Base-by-base conservation (phyloP, 64 coral and sea anemone species). In the Trachythela sp. region DNA sequence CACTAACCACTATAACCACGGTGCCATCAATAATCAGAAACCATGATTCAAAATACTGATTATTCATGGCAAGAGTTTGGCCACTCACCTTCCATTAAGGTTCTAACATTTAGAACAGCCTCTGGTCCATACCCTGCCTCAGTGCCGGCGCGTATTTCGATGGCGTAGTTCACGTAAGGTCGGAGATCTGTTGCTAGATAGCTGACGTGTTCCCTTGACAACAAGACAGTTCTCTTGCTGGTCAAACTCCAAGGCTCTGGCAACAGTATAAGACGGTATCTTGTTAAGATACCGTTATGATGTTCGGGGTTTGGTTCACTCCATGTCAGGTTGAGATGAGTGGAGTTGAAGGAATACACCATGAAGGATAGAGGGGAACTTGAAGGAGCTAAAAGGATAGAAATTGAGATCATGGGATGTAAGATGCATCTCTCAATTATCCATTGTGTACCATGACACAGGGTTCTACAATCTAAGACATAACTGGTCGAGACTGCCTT, bases 141-240 rank as follows among this genome's bases (percentile, higher is more conserved):
- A 15, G 75, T 80, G 10, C 33, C 34, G 75, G 75, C 75, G 75
- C 75, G 75, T 80, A 80, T 37, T 80, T 80, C 4, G 37, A 80
- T 17, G 31, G 6, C 15, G 32, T 80, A 80, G 3, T 15, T 80
- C 33, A 80, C 75, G 30, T 80, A 80, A 80, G 75, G 75, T 17
- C 30, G 26, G 20, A 80, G 75, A 80, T 39, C 30, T 30, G 75
- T 80, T 30, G 75, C 75, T 1, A 37, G 75, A 37, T 80, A 80
- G 37, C 75, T 80, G 37, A 80, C 31, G 18, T 17, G 75, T 34
- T 80, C 75, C 13, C 32, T 39, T 37, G 31, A 9, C 75, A 80
- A 80, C 31, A 15, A 39, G 15, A 80, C 2, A 2, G 75, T 80
- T 39, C 30, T 20, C 37, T 80, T 35, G 9, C 33, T 39, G 15